phyloP scores from a whole-genome alignment of 2,113 vertebrate genomes.

The Mustelus asterias region DNA sequence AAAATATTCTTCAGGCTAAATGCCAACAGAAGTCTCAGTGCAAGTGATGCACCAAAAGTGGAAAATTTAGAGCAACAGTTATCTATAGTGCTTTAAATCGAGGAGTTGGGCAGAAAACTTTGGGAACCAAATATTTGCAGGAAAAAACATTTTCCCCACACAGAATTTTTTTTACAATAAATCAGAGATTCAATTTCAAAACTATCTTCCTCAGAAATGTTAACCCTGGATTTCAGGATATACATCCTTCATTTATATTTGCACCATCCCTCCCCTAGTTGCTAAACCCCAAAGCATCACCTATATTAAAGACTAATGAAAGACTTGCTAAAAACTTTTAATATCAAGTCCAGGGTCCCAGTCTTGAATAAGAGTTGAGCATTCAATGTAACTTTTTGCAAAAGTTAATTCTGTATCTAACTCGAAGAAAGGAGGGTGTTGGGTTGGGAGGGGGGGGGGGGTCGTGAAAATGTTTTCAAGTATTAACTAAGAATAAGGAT shows the following conservation, averaged over 20 bases:
- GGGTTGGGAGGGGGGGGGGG: too few relatives aligned
- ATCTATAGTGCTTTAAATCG: not conserved
- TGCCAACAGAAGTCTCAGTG: not conserved
- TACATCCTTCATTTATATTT: not conserved
- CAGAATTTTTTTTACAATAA: not conserved
- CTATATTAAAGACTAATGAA: not conserved
- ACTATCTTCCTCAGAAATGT: not conserved
- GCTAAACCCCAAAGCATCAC: not conserved
- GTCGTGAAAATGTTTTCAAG: not conserved
- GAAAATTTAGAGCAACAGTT: not conserved
- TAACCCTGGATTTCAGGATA: not conserved
- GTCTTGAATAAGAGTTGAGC: not conserved
- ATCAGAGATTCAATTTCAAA: not conserved
- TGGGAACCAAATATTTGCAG: not conserved
- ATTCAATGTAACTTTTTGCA: not conserved
- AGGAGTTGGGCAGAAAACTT: not conserved
- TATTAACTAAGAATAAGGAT: not conserved
- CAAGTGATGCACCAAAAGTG: not conserved
- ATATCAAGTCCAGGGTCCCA: not conserved
- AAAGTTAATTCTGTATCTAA: not conserved
- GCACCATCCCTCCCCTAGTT: not conserved
- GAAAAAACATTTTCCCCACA: not conserved
- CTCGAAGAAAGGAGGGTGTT: not conserved
- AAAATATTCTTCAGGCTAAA: not conserved
- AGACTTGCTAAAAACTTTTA: not conserved